These are phyloP conservation scores for Andricus grossulariae DNA, from an alignment of 1,140 invertebrate species.

Conservation along the genomic window DNA sequence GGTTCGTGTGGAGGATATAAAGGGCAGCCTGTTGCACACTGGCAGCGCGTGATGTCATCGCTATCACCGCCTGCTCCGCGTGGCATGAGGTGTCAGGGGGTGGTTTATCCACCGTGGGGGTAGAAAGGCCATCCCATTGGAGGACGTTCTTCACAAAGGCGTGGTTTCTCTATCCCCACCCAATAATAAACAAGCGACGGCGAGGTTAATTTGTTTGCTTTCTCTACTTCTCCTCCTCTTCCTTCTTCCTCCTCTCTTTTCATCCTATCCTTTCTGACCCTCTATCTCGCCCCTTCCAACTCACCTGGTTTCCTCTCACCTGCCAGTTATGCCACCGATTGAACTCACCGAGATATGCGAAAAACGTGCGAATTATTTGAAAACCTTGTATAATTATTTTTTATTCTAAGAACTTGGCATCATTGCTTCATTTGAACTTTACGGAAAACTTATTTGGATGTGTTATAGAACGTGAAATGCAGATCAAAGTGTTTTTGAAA, in stretches of 20 bases:
- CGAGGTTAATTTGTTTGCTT: constrained; percentile 74
- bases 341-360: constrained; percentile 19
- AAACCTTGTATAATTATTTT: too few relatives aligned
- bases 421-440: too few relatives aligned
- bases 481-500: too few relatives aligned
- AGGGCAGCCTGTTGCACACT: constrained; percentile 73
- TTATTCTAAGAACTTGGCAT: too few relatives aligned
- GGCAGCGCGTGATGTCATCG: constrained; percentile 62
- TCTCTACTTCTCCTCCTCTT: constrained; percentile 55
- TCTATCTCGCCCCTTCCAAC: constrained; percentile 38
- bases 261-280: constrained; percentile 10
- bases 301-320: constrained; percentile 32
- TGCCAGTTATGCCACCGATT: constrained; percentile 15
- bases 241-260: constrained; percentile 33
- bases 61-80: constrained; percentile 37
- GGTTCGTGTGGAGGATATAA: neutral
- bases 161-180: constrained; percentile 72
- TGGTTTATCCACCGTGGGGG: constrained; percentile 61
- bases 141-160: constrained; percentile 70
- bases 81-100: constrained; percentile 47
- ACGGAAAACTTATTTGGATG: too few relatives aligned
- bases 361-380: neutral
- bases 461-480: too few relatives aligned
- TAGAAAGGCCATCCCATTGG: constrained; percentile 63
- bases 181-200: constrained; percentile 74